Evolutionary conservation across 2,888 invertebrate genomes (phyloP).

Genomic region (Dendrolimus pini): DNA sequence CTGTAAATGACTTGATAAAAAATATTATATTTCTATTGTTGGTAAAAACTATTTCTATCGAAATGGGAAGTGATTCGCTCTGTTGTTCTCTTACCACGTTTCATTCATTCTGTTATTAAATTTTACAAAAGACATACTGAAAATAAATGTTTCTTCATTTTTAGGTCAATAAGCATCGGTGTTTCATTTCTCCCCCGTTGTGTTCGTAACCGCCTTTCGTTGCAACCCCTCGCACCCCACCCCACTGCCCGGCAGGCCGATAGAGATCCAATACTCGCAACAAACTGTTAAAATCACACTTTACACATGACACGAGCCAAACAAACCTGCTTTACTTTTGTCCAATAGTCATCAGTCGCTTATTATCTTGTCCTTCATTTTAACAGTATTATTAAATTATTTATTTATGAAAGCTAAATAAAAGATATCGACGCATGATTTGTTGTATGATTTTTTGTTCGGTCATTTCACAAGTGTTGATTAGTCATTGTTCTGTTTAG

Average conservation of each 20-base stretch:
- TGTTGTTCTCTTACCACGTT: slow-evolving; percentile 68
- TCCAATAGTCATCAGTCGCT: background rate
- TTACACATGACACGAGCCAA: no score
- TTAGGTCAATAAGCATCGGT: slow-evolving; percentile 80
- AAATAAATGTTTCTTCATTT: slow-evolving; percentile 86
- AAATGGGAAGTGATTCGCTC: slow-evolving; percentile 65
- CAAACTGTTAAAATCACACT: no score
- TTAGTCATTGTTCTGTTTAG: background rate
- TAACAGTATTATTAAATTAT: background rate
- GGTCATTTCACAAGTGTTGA: background rate
- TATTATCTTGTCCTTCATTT: background rate
- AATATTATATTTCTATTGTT: slow-evolving; percentile 71
- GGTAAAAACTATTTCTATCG: slow-evolving; percentile 67
- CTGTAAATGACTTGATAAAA: slow-evolving; percentile 71
- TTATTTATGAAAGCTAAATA: background rate
- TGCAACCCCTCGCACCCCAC: background rate
- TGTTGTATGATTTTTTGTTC: background rate
- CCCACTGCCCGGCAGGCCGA: background rate
- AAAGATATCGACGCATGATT: background rate
- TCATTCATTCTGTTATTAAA: slow-evolving; percentile 76
- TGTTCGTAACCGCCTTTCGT: slow-evolving; percentile 7
- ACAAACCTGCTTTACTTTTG: background rate
- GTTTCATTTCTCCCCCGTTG: slow-evolving; percentile 59
- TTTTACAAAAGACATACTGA: slow-evolving; percentile 81
- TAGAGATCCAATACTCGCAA: background rate